Base-by-base conservation (phyloP, 1,140 invertebrate genomes). In the Bactericera cockerelli region DNA sequence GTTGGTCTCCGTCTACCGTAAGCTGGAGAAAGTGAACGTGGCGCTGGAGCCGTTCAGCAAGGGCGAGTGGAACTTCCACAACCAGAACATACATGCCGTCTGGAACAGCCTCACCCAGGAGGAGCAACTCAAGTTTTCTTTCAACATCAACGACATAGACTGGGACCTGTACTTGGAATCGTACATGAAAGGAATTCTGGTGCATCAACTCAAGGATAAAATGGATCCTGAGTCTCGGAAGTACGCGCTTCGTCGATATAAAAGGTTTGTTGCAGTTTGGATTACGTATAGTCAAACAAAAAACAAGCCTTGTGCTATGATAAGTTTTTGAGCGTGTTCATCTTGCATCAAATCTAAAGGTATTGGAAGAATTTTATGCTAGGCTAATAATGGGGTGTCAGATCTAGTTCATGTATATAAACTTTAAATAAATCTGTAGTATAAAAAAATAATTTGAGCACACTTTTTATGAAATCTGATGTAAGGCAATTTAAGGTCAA, bases 1-100 rank as follows among this genome's bases (percentile, higher is more conserved):
- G 70, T 76, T 88, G 75, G 72, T 81, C 28, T 79, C 80, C 66
- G 79, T 86, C 8, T 88, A 89, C 65, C 75, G 75, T 19, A 86
- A 84, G 69, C 79, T 89, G 36, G 76, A 83, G 60, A 81, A 84
- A 67, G 81, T 87, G 55, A 77, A 81, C 19, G 73, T 74, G 19
- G 79, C 81, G 2, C 72, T 89, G n/a, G 76, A 81, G 38, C 89
- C 81, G 67, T 90, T 90, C 67, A 79, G 80, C 21, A 74, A 75
- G 0, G 72, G 78, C 42, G 72, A 83, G 63, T 90, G 86, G 80
- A 75, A 76, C 33, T 88, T 89, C 64, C 69, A 76, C 21, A 83
- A 83, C 63, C 71, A 77, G 1, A 88, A 89, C 66, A 72, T 79
- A 0, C 70, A 79, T 11, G 64, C 67, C 14, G 69, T 93, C 56